Base-by-base conservation (phyloP, 1,140 invertebrate genomes). In the Temnothorax longispinosus region DNA sequence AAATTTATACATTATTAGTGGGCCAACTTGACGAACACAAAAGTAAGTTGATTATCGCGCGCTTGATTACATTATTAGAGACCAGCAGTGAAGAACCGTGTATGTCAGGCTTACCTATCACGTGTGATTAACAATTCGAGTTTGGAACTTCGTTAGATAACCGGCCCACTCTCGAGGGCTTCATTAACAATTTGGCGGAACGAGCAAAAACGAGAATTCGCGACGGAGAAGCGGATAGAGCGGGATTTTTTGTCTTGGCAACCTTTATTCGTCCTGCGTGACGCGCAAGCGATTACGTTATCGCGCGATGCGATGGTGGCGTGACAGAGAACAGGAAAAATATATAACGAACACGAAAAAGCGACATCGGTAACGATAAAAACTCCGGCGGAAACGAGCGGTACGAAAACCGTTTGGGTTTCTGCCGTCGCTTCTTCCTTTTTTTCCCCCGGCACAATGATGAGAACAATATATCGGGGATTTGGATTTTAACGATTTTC, bases 1-100 rank as follows among this genome's bases (percentile, higher is more conserved):
- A 80, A 50, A 80, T 44, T 52, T 65, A 44, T 41, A 65, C 10
- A 13, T 47, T 47, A 35, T 80, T 54, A 52, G 18, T n/a, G 47
- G 11, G 44, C 11, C 10, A 52, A 80, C 18, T 80, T 78, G n/a
- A 78, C 21, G 52, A 32, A 65, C 74, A 76, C 56, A 78, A 65
- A 78, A 64, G 76, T 50, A 44, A 64, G 41, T 80, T 65, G 60
- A 67, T 80, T 65, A 80, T 80, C 62, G n/a, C n/a, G 21, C 56
- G 54, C 74, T 80, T 54, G 75, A 78, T 78, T 78, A 64, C 41
- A 38, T 52, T 67, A 80, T 54, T 15, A 27, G 35, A 80, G 32
- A 41, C 47, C 7, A 15, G 44, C 58, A 50, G 27, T 15, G 35
- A 67, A 69, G 77, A 52, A 47, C 44, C n/a, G 38, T 67, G 35